Evolutionary conservation across 2,113 vertebrate species (phyloP), one percentile per base, ranked within the genome.

Genomic region (Lophius piscatorius): DNA sequence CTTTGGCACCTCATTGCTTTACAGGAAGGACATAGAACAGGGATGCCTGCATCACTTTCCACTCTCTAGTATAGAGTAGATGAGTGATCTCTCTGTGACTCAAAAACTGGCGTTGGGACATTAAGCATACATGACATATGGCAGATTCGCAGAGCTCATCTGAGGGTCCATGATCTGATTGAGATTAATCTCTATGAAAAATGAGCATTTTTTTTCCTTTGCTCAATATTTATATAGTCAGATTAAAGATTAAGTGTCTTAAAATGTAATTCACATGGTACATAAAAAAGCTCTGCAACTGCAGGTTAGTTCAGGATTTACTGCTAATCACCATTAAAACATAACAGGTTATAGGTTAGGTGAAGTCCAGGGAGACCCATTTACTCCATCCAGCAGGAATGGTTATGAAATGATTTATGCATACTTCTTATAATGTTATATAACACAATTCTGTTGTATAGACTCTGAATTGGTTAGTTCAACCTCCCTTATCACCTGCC

Each of bases 301-400:
- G 11, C n/a, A 60, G 65, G 48, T 40, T 52, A 63, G 65, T 61
- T 34, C 34, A 48, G 65, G 66, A 76, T 81, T 83, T 71, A 16
- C 24, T 47, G 40, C 40, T 54, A 65, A 74, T 71, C 47, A 42
- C 33, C 17, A 38, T 58, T 72, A 72, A 66, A 63, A 67, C 38
- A 36, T 39, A 11, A 54, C n/a, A 39, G 51, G 45, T 38, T 39
- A 44, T 16, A 29, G 63, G 49, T 55, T 24, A 29, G 47, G n/a
- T 16, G 23, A 52, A 57, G 38, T 21, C 24, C 11, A 41, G 23
- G 23, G 44, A 63, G 40, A 18, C 46, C 24, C 4, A 36, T 2
- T 42, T 41, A 31, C 13, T 44, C 4, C 6, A 41, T 46, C 9
- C 4, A 59, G 14, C 11, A 29, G 29, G 18, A 61, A 12, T 33